Base-by-base conservation (phyloP, 2,113 vertebrate species). In the Heterotis niloticus region DNA sequence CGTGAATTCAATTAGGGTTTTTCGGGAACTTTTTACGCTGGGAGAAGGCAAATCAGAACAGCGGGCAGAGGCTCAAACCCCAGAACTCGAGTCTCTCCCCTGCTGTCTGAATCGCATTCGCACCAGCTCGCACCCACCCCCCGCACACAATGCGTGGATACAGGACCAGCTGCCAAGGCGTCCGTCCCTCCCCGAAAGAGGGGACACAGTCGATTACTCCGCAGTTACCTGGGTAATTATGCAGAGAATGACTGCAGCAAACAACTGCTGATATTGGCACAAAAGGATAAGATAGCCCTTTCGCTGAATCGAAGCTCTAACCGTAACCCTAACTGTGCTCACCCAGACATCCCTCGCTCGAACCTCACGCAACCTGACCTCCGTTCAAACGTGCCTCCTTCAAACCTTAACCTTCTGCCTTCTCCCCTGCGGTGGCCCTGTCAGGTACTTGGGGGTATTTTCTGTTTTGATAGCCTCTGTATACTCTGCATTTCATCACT, bases 191-290 rank as follows among this genome's bases (percentile, higher is more conserved):
- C 85, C 80, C 77, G 85, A 81, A 91, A 90, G 88, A 83, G 79
- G 88, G 88, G 90, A 94, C 68, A 84, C 88, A 88, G 92, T 90
- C 92, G 91, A 91, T 95, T 91, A 93, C 81, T 90, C 85, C 91
- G 88, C 90, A 89, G 92, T 92, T 91, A 91, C 90, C 92, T 84
- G 87, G 87, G 79, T 89, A 54, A 79, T 90, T 87, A 82, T 88
- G 86, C 88, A 89, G 86, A 88, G 85, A 79, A 86, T 81, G 77
- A 76, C 81, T 85, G 83, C 89, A 84, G 82, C 26, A 59, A 23
- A 75, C 26, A 44, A 12, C 23, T 4, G 24, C 66, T 13, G 24
- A 1, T n/a, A 5, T 26, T 12, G 1, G 24, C 24, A 13, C 34
- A 3, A 65, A 65, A 24, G 20, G 64, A 65, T 65, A 20, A n/a